A percentile compares a stretch with the other conserved stretches of the same genome.
Conservation (phyloP, 2,888 invertebrate species). For the Agrochola lota region DNA sequence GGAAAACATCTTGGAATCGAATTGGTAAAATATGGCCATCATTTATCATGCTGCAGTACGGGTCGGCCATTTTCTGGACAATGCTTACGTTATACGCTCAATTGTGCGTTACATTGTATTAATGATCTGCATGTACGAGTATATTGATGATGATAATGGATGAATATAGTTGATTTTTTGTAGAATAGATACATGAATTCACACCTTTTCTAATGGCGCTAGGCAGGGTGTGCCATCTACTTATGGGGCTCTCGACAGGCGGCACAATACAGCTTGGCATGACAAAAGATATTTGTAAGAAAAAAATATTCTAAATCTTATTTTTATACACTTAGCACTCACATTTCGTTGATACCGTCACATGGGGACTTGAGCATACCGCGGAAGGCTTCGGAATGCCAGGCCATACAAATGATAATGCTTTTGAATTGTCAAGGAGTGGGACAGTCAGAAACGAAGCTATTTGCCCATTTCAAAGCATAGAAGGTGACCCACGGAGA, state of each 20-base stretch:
- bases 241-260: not conserved
- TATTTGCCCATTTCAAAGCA: too few species aligned
- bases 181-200: not conserved
- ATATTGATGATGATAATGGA: not conserved
- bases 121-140: constrained; percentile 46
- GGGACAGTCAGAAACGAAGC: too few species aligned
- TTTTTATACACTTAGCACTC: not conserved
- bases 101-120: constrained; percentile 51
- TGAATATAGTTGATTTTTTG: not conserved
- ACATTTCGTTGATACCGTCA: not conserved
- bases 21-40: constrained; percentile 41
- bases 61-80: constrained; percentile 48
- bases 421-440: too few species aligned
- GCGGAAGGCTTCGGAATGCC: too few species aligned
- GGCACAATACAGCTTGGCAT: not conserved
- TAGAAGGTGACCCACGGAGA: too few species aligned
- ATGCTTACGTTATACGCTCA: constrained; percentile 54
- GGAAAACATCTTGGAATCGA: constrained; percentile 53
- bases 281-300: not conserved
- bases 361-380: too few species aligned
- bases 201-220: not conserved
- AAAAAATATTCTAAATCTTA: not conserved
- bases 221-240: not conserved
- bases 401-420: too few species aligned
- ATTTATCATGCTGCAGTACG: constrained; percentile 59